A percentile compares a stretch with the other conserved stretches of the same genome.
Conservation (phyloP, 2,113 vertebrate genomes). For the Emydura subglobosa region DNA sequence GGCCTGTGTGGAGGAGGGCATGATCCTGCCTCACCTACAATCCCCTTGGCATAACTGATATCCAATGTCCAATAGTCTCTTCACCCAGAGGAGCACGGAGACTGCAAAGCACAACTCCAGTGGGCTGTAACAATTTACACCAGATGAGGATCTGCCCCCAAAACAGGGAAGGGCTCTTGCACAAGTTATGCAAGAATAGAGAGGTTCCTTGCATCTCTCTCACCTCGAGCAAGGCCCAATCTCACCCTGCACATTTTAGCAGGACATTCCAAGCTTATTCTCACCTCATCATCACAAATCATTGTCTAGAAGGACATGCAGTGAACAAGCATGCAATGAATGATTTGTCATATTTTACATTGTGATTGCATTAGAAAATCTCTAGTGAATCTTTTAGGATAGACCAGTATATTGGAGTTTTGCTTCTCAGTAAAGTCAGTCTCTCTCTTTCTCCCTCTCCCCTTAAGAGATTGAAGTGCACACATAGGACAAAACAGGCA, state of each 20-base stretch:
- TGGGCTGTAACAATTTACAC: accelerated
- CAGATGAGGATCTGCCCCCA: background rate
- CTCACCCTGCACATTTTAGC: background rate
- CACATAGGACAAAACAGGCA: background rate
- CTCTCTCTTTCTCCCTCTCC: background rate
- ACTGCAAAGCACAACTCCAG: background rate
- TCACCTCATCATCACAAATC: background rate
- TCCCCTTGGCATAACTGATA: no score
- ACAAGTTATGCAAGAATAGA: background rate
- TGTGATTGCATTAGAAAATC: background rate
- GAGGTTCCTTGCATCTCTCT: background rate
- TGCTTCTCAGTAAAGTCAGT: background rate
- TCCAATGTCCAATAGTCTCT: background rate
- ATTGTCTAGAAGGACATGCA: background rate
- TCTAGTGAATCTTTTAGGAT: background rate
- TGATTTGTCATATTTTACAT: background rate
- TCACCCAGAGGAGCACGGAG: background rate
- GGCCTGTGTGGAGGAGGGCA: background rate
- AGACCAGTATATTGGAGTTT: background rate
- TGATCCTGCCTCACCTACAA: background rate
- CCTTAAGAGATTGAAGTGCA: background rate
- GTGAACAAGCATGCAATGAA: background rate
- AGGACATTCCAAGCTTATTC: background rate
- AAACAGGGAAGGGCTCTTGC: background rate
- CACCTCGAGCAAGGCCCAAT: background rate